Evolutionary conservation across 1,140 invertebrate species (phyloP).

Genomic region (Mesaphorura yosii): DNA sequence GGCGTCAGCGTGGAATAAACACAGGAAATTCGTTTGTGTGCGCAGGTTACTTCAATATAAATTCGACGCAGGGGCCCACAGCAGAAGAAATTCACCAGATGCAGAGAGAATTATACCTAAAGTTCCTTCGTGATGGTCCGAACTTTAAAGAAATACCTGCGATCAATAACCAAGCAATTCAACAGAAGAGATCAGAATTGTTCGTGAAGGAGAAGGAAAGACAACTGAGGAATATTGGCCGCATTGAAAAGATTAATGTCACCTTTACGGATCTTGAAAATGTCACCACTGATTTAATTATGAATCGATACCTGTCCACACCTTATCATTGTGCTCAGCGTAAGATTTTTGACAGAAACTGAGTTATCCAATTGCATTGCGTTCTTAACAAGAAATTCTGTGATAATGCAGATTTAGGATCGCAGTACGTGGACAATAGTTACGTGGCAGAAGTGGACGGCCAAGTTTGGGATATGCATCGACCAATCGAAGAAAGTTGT

Average conservation of each 20-base stretch:
- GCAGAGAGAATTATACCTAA: constrained; percentile 18
- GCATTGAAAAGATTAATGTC: constrained; percentile 87
- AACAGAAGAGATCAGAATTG: constrained; percentile 35
- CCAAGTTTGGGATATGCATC: constrained; percentile 81
- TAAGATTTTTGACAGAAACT: constrained; percentile 39
- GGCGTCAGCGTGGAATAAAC: too few relatives aligned
- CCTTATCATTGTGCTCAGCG: constrained; percentile 83
- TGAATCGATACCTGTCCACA: constrained; percentile 88
- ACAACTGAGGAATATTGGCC: constrained; percentile 55
- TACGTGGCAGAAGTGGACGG: constrained; percentile 71
- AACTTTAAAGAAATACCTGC: constrained; percentile 11
- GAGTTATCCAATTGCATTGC: background rate
- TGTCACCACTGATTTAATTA: constrained; percentile 59
- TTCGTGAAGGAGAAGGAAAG: constrained; percentile 67
- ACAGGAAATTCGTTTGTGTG: too few relatives aligned
- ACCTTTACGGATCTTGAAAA: constrained; percentile 54
- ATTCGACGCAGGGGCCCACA: constrained; percentile 19
- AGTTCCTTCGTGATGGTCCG: constrained; percentile 9
- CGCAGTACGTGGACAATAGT: too few relatives aligned
- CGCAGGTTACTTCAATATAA: constrained; percentile 16
- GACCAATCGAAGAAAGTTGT: constrained; percentile 65
- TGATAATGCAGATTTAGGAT: too few relatives aligned
- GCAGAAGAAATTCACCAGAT: constrained; percentile 15
- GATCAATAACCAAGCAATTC: constrained; percentile 24
- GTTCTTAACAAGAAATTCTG: background rate